Base-by-base conservation (phyloP, 2,888 invertebrate species). In the Xanthorhoe designata region DNA sequence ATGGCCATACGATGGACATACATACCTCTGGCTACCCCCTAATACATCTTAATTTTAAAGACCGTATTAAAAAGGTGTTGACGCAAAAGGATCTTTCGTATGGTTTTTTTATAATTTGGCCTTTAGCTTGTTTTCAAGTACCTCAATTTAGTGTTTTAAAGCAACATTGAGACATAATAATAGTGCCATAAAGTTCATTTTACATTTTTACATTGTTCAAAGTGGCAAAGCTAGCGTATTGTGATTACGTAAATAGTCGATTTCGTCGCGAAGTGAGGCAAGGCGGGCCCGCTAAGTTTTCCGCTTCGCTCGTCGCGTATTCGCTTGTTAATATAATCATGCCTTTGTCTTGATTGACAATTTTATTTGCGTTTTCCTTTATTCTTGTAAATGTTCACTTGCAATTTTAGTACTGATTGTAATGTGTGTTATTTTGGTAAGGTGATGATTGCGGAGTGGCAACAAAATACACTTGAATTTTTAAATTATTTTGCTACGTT, bases 241-340 rank as follows among this genome's bases (percentile, higher is more conserved):
- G 84, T 90, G 88, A 90, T 91, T 90, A 87, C 91, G 89, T 88
- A 90, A 90, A 90, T 86, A 88, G 86, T 83, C 85, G 84, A 86
- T 90, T 90, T 87, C 79, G 78, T 80, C 74, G 83, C 82, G 82
- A 84, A 87, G 86, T 81, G 86, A 86, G 81, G 86, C 86, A 85
- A 86, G 85, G 81, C 81, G 78, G 79, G 65, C 70, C 70, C 75
- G 82, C 80, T 78, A 84, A 82, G 82, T 87, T 91, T 91, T 89
- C 88, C 89, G 90, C 91, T 83, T 86, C 87, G 90, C 83, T 85
- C 82, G 82, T 78, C 82, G 82, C 81, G 83, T 79, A 85, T 76
- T 78, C 83, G 81, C 86, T 88, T 76, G 86, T 89, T 90, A 89
- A 85, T 88, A 80, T 89, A 87, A 88, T 86, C 86, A 81, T 73